These are phyloP conservation scores for Balanococcus diminutus DNA, from an alignment of 2,888 invertebrate genomes.

Conservation along the genomic window DNA sequence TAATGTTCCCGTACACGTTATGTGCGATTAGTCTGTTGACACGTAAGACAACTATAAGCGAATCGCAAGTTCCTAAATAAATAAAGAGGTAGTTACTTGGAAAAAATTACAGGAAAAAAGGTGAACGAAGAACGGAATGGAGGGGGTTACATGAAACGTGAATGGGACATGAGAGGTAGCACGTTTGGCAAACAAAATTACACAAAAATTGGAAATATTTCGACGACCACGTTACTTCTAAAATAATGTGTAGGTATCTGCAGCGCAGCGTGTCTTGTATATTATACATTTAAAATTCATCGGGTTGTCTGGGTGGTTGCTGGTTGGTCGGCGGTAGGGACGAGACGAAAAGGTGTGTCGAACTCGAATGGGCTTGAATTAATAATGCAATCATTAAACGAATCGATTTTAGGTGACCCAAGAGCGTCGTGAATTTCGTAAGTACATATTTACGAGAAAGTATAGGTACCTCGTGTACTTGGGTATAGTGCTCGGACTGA, in stretches of 20 bases:
- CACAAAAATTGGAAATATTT: not conserved
- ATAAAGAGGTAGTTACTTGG: not conserved
- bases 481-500: too few relatives aligned
- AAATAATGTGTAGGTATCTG: not conserved
- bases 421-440: not conserved
- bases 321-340: not conserved
- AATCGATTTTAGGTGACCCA: conserved; percentile 18
- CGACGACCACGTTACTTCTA: not conserved
- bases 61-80: not conserved
- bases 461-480: not conserved
- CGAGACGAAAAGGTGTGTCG: not conserved
- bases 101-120: not conserved
- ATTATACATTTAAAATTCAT: conserved; percentile 14
- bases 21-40: too few relatives aligned
- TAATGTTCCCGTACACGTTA: too few relatives aligned
- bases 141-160: not conserved
- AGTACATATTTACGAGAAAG: not conserved
- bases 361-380: conserved; percentile 9
- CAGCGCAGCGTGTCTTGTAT: not conserved
- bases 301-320: not conserved
- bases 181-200: not conserved
- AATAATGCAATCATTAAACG: conserved; percentile 20
- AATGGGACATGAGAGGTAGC: not conserved
- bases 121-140: not conserved
- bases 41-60: not conserved